phyloP scores from a whole-genome alignment of 2,113 vertebrate genomes.

The Hucho hucho region DNA sequence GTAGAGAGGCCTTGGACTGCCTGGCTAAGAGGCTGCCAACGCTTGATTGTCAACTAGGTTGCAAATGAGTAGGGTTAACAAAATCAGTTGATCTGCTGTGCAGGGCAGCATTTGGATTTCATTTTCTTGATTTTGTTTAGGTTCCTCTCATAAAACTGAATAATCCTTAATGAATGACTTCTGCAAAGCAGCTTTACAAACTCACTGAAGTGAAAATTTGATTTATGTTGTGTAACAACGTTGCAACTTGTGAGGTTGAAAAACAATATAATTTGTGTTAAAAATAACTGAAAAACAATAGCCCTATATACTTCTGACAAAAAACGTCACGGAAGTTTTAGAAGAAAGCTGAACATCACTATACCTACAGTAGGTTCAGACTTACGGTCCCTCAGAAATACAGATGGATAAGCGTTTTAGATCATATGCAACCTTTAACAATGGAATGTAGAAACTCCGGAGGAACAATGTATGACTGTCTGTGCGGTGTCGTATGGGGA shows the following conservation, averaged over 20 bases:
- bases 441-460: too few relatives aligned
- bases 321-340: neutral
- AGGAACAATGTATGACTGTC: too few relatives aligned
- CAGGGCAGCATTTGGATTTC: neutral
- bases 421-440: too few relatives aligned
- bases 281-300: neutral
- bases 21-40: neutral
- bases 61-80: neutral
- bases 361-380: too few relatives aligned
- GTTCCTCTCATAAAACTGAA: neutral
- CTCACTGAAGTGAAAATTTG: slow-evolving; percentile 56
- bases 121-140: neutral
- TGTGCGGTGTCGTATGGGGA: too few relatives aligned
- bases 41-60: neutral
- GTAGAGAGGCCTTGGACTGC: neutral
- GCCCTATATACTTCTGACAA: neutral
- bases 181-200: slow-evolving; percentile 55
- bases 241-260: neutral
- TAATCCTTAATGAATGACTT: slow-evolving; percentile 60
- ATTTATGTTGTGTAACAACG: neutral
- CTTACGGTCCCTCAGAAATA: too few relatives aligned
- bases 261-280: neutral
- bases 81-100: neutral
- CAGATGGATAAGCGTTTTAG: too few relatives aligned
- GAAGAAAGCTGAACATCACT: neutral